These are phyloP conservation scores for Caranx ignobilis DNA, from an alignment of 2,113 vertebrate genomes.

Conservation along the genomic window DNA sequence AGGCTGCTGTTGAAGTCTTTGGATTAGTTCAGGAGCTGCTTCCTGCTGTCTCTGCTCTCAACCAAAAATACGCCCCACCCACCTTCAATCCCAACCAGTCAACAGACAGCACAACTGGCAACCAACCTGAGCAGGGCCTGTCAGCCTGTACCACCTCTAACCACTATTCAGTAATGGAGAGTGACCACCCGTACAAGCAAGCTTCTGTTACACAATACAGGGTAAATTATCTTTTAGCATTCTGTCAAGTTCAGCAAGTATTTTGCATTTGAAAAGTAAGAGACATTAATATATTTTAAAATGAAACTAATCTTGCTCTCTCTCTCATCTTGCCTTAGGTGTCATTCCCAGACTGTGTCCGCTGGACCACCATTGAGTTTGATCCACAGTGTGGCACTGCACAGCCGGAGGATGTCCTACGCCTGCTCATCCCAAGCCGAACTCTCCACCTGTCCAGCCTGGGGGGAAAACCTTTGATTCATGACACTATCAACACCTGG, in stretches of 20 bases:
- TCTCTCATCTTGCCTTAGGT: constrained; percentile 81
- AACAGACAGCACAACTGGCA: constrained; percentile 97
- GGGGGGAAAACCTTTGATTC: constrained; percentile 90
- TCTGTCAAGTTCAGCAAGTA: not conserved
- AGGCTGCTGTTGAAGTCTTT: constrained; percentile 99
- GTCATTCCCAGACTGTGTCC: constrained; percentile 97
- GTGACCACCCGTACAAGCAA: constrained; percentile 97
- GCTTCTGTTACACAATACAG: constrained; percentile 95
- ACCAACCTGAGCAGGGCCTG: constrained; percentile 95
- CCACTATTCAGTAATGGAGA: constrained; percentile 96
- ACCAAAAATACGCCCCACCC: constrained; percentile 98
- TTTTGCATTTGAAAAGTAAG: not conserved
- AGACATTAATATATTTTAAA: not conserved
- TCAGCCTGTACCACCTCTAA: constrained; percentile 97
- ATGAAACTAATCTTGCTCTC: not conserved
- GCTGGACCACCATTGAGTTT: constrained; percentile 97
- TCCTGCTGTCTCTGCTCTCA: constrained; percentile 94
- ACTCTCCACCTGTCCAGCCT: constrained; percentile 90
- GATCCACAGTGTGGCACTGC: constrained; percentile 97
- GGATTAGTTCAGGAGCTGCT: constrained; percentile 95
- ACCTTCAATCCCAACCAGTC: constrained; percentile 99
- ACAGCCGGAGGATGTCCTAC: constrained; percentile 95
- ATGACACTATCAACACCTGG: constrained; percentile 98
- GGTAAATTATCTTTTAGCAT: constrained; percentile 76
- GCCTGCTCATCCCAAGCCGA: constrained; percentile 94